Conservation (phyloP, 2,797 vertebrate species). For the Aeoliscus strigatus region DNA sequence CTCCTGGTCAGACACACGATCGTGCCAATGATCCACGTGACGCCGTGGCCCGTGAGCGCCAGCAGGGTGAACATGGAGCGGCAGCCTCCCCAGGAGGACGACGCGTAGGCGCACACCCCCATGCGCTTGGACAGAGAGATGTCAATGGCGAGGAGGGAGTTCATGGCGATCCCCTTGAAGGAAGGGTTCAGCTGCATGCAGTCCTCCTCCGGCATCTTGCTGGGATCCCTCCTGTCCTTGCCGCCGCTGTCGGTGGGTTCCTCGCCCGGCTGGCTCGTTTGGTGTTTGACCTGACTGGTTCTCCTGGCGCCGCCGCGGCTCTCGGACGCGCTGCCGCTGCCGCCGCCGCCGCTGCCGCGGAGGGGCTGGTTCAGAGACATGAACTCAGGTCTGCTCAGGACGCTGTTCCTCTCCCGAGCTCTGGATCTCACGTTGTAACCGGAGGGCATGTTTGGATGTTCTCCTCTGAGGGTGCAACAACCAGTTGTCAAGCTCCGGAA, state of each 20-base stretch:
- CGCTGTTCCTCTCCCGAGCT: conserved; percentile 82
- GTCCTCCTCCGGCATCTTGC: conserved; percentile 87
- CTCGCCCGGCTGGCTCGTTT: conserved; percentile 57
- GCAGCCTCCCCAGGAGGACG: conserved; percentile 89
- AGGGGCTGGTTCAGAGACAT: conserved; percentile 83
- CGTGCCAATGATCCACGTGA: conserved; percentile 92
- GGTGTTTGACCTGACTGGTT: conserved; percentile 54
- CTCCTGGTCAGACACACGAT: conserved; percentile 91
- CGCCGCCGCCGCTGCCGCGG: conserved; percentile 16
- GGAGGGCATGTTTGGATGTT: conserved; percentile 78
- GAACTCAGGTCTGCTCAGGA: conserved; percentile 89
- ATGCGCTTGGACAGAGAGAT: conserved; percentile 93
- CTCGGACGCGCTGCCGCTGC: conserved; percentile 51
- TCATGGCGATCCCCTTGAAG: conserved; percentile 92
- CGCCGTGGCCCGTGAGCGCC: conserved; percentile 88
- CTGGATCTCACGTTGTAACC: conserved; percentile 75
- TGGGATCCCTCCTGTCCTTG: conserved; percentile 78
- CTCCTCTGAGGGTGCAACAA: conserved; percentile 18
- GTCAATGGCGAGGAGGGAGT: conserved; percentile 92
- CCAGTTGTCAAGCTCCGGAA: conserved; percentile 21
- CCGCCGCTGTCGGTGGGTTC: conserved; percentile 65
- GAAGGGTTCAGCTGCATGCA: conserved; percentile 98
- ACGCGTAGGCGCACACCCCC: conserved; percentile 85
- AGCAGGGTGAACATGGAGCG: conserved; percentile 90
- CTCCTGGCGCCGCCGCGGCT: conserved; percentile 67